Percentiles rank a stretch among this genome's conserved stretches.
Evolutionary conservation across 2,113 vertebrate genomes (phyloP).

Genomic region (Muntiacus reevesi): DNA sequence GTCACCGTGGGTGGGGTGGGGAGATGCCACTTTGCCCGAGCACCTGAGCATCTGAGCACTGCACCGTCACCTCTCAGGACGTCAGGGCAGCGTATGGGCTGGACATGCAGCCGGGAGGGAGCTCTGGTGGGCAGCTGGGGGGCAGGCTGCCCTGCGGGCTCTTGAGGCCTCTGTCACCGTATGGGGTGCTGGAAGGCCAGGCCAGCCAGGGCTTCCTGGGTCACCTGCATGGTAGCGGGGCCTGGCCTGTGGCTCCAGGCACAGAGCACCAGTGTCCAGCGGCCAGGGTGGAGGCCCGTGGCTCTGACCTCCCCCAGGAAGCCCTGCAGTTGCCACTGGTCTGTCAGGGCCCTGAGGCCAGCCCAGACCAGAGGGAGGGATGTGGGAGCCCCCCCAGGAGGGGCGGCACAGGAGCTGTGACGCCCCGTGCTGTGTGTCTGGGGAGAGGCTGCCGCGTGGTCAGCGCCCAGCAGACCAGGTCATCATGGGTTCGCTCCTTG

Average conservation of each 20-base stretch:
- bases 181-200: neutral
- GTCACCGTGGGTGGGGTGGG: neutral
- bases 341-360: neutral
- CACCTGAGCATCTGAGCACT: neutral
- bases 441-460: neutral
- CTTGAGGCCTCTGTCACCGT: neutral
- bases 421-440: neutral
- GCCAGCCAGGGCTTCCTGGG: neutral
- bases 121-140: neutral
- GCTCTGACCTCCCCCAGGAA: neutral
- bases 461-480: neutral
- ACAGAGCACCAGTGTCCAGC: neutral
- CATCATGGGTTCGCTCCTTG: neutral
- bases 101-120: neutral
- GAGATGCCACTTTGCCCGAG: neutral
- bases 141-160: neutral
- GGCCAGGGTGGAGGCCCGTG: neutral
- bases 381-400: fast-evolving
- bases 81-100: neutral
- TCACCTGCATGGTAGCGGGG: neutral
- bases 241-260: neutral
- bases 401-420: neutral
- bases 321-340: neutral
- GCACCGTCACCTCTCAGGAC: neutral
- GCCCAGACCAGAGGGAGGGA: neutral